phyloP scores from a whole-genome alignment of 2,888 invertebrate species.

The Pristionchus exspectatus region DNA sequence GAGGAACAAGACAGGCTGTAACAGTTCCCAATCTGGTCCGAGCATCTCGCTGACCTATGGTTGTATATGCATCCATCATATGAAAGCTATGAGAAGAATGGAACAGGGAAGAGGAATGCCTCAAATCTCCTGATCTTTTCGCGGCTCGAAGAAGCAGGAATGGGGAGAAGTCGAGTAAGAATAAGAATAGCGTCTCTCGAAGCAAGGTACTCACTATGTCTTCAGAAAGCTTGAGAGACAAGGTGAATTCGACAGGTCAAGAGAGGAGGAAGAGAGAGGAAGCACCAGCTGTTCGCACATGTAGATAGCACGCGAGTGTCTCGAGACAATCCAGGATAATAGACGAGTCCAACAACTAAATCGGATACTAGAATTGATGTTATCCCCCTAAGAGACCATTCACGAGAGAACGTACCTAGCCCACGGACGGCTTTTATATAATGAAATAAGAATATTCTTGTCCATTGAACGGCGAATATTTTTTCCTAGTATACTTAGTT shows the following conservation, averaged over 20 bases:
- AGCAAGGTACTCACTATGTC: too few species aligned
- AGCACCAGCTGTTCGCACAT: constrained; percentile 41
- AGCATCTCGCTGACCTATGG: background rate
- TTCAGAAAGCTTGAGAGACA: background rate
- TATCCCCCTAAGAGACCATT: too few species aligned
- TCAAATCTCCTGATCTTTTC: background rate
- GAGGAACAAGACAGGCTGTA: background rate
- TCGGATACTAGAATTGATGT: too few species aligned
- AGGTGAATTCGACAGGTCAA: background rate
- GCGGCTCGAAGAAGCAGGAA: background rate
- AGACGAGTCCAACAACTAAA: too few species aligned
- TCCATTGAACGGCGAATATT: too few species aligned
- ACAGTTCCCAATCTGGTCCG: background rate
- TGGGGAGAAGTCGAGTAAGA: too few species aligned
- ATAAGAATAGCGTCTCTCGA: too few species aligned
- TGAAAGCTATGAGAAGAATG: background rate
- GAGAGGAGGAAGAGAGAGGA: background rate
- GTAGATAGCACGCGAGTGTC: constrained; percentile 35
- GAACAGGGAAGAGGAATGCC: background rate
- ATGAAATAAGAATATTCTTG: too few species aligned
- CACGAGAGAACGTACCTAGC: too few species aligned
- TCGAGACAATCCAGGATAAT: constrained; percentile 28
- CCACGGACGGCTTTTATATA: too few species aligned
- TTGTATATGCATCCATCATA: background rate
- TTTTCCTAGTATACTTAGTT: too few species aligned